Percentiles rank a stretch among this genome's conserved stretches.
Evolutionary conservation across 2,113 vertebrate species (phyloP).

Genomic region (Syngnathus floridae): DNA sequence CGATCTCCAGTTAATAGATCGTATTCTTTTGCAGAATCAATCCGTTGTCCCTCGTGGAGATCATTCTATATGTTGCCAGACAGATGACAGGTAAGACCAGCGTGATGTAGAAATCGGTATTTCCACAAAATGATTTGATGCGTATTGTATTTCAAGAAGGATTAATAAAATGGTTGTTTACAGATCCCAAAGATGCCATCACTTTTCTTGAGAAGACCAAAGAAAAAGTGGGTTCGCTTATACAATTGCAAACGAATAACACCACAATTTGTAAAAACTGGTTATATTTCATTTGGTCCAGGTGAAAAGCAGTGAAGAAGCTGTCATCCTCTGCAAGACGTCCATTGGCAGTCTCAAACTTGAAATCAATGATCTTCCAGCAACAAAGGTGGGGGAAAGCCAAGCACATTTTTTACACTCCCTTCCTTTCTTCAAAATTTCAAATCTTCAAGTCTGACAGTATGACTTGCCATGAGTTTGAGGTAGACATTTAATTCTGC

Average conservation of each 20-base stretch:
- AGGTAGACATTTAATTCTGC: neutral
- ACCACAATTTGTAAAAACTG: neutral
- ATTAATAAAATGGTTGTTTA: conserved; percentile 13
- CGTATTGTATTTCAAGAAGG: accelerated
- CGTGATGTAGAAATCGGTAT: neutral
- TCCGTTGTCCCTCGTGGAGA: conserved; percentile 92
- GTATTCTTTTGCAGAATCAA: conserved; percentile 80
- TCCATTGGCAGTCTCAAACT: conserved; percentile 90
- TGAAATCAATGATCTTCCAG: conserved; percentile 89
- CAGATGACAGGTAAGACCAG: conserved; percentile 86
- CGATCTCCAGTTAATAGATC: neutral
- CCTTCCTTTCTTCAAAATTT: neutral
- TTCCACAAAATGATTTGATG: neutral
- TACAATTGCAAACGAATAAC: neutral
- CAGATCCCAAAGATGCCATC: conserved; percentile 88
- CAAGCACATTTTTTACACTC: neutral
- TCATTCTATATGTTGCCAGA: conserved; percentile 86
- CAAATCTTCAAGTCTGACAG: neutral
- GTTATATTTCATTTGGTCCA: conserved; percentile 32
- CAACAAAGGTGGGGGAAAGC: conserved; percentile 81
- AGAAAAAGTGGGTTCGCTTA: conserved; percentile 77
- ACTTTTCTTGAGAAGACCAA: conserved; percentile 93
- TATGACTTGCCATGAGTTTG: neutral
- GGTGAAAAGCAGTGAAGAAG: conserved; percentile 94
- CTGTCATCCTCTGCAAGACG: conserved; percentile 90